Evolutionary conservation across 2,113 vertebrate species (phyloP), one percentile per base, ranked within the genome.

Genomic region (Dipodomys merriami): DNA sequence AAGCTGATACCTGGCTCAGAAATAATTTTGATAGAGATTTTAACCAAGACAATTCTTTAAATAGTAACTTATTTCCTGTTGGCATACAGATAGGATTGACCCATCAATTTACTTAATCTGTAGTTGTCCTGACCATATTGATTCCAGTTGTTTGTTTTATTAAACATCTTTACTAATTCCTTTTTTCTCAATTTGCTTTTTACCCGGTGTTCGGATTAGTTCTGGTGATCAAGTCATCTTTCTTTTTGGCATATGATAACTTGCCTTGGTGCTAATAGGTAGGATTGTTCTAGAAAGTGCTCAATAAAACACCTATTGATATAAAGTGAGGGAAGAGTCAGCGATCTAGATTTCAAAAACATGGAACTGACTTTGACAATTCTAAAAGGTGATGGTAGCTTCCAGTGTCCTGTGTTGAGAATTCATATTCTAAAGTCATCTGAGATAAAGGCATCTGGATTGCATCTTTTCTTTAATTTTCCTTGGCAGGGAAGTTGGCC

Each of bases 1-100:
- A 9, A 53, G 49, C 49, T 13, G 49, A 57, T 4, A 57, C 53
- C 53, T 64, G 23, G 8, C 62, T 25, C 46, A 25, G 79, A 64
- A 76, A 46, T 64, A 67, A 13, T 83, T 90, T 84, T 67, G 85
- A 84, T 91, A 83, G 89, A 90, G 35, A 79, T 79, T 76, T 91
- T 89, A 69, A 68, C 84, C 86, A 92, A 65, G 16, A 22, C 53
- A 57, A 95, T 93, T 87, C 91, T 93, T 95, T 98, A 97, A 98
- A 97, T 95, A 97, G 79, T 98, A 97, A 97, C 95, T 96, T 95
- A 0, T 0, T 93, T 96, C 78, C 88, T 85, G 35, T 68, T 92
- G 82, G 79, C 91, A 69, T 95, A 64, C 78, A 71, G 67, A 89
- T 97, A 96, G 91, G 89, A 96, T 95, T 96, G 96, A 95, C 95